Evolutionary conservation across 2,888 invertebrate species (phyloP), one percentile per base, ranked within the genome.

Genomic region (Nephrocerus scutellatus): DNA sequence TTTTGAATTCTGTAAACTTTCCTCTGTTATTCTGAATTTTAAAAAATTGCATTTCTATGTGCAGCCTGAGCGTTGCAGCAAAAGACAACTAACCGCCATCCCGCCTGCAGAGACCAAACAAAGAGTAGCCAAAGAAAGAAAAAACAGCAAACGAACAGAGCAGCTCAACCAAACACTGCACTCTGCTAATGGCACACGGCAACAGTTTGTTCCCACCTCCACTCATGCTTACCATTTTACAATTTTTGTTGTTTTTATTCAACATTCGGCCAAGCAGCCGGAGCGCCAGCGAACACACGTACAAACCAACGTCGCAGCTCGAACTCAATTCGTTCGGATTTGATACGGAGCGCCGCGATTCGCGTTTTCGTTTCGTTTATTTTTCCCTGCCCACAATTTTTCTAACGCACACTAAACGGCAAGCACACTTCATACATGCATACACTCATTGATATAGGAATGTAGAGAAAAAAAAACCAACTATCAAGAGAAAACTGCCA

Each of bases 321-420:
- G 25, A 36, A 39, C 41, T 50, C 46, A 50, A 49, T 16, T 18
- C 45, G 50, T 49, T 53, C 39, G 40, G 45, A 44, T 61, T 46
- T 53, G 59, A 57, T 63, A 64, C 64, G 62, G 64, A 64, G 63
- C 62, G 59, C 62, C 56, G 14, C 8, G 60, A 56, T 59, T 62
- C 61, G 63, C 62, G 62, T 62, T 60, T 52, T 52, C 56, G 52
- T 58, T 54, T 53, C 54, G 56, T 59, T 55, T 53, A 56, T 62
- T 63, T 52, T 63, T 60, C 62, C 64, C 64, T 63, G 63, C 65
- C 62, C 65, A 63, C 65, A 59, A 62, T 59, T 51, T 48, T 55
- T 58, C 44, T 43, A 36, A 18, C 19, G 16, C 36, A 36, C n/a
- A 12, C 22, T 18, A 7, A 29, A 14, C 15, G 12, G 23, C 10